Evolutionary conservation across 2,797 vertebrate species (phyloP).

Genomic region (Gobio occitaniae): DNA sequence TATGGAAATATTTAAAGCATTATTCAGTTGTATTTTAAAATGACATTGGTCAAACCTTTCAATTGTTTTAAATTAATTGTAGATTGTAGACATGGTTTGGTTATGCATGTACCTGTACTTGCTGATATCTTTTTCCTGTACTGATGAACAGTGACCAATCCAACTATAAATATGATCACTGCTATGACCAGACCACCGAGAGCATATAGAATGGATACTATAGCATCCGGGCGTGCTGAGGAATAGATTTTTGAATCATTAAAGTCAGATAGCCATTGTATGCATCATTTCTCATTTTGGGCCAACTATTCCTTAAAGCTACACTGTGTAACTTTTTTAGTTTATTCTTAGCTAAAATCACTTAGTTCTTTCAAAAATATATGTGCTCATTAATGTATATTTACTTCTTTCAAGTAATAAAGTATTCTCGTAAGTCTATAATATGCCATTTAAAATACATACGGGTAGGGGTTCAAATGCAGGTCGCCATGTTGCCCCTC

Average conservation of each 20-base stretch:
- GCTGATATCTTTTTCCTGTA: conserved; percentile 1
- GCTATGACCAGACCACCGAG: not conserved
- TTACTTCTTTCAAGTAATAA: too few relatives aligned
- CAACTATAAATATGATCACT: not conserved
- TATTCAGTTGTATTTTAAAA: not conserved
- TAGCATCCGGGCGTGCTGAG: not conserved
- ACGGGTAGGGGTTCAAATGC: too few relatives aligned
- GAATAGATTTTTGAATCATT: not conserved
- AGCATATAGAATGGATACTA: not conserved
- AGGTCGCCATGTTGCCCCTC: too few relatives aligned
- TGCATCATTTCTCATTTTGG: not conserved
- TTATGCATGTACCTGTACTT: too few relatives aligned
- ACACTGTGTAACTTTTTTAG: too few relatives aligned
- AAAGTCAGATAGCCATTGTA: not conserved
- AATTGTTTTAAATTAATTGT: not conserved
- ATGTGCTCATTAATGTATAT: too few relatives aligned
- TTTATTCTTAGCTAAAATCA: too few relatives aligned
- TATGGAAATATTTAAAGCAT: not conserved
- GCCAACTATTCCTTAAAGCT: too few relatives aligned
- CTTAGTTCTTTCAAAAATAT: too few relatives aligned
- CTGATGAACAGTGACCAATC: not conserved
- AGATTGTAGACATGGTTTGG: not conserved
- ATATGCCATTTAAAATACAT: too few relatives aligned
- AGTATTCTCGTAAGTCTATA: too few relatives aligned
- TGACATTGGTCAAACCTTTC: not conserved